Evolutionary conservation across 2,888 invertebrate species (phyloP), one percentile per base, ranked within the genome.

Genomic region (Drosophila nigritarsus): DNA sequence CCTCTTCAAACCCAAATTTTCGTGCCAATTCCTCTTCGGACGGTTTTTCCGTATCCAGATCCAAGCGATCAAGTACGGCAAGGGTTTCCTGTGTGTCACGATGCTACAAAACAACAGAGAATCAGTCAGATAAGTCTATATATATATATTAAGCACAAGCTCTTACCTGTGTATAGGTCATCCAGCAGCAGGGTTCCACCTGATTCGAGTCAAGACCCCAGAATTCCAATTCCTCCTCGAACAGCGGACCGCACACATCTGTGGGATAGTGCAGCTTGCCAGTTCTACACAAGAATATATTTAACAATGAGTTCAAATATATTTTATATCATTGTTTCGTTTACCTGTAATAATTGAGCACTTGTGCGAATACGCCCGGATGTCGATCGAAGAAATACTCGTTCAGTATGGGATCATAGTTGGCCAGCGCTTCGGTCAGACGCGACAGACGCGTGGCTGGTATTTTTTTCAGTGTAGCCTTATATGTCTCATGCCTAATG

Each of bases 181-280:
- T 99, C 99, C 99, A 99, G 94, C 99, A 99, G 94, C 99, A 99
- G 7, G 99, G 99, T 93, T 99, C 99, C 90, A 99, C 99, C 94
- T 99, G 99, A 94, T 99, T 99, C 42, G 99, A 98, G 93, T 99
- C 99, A 83, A 99, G 95, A 18, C 99, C 99, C 99, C 99, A 99
- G 94, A 99, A 99, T 94, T 99, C 99, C 83, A 99, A 95, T 93
- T 99, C 99, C 92, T 99, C 99, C 93, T 99, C 99, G 93, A 99
- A 99, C 78, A 99, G 95, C 62, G 99, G 99, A 53, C 99, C 99
- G 93, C 99, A 99, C 2, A 99, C 99, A 92, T 99, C 99, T 61
- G 99, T 99, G 24, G 99, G 99, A 94, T 99, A 99, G 94, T 99
- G 99, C 79, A 99, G 95, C 93, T 99, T 99, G 65, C 99, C 99